Conservation (phyloP, 2,888 invertebrate species). For the Digitonthophagus gazella region DNA sequence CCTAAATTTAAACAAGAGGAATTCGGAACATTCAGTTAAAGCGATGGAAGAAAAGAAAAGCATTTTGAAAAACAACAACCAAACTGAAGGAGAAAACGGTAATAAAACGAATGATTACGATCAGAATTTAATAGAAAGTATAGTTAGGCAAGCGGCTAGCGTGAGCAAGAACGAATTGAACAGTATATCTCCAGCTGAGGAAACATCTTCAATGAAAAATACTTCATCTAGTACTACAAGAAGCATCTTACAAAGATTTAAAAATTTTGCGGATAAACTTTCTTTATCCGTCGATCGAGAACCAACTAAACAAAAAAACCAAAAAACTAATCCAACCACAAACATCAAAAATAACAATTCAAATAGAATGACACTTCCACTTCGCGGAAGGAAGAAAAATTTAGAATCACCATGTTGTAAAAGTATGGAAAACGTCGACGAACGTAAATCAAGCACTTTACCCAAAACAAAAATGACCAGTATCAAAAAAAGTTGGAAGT, state of each 20-base stretch:
- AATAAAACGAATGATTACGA: conserved; percentile 24
- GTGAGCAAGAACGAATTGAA: conserved; percentile 33
- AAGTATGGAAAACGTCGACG: conserved; percentile 42
- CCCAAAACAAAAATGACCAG: conserved; percentile 44
- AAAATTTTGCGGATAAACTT: conserved; percentile 57
- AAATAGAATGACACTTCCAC: conserved; percentile 31
- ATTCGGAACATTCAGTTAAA: conserved; percentile 48
- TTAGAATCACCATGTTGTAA: conserved; percentile 42
- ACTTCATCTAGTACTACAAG: conserved; percentile 45
- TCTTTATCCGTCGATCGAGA: conserved; percentile 54
- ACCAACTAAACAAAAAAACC: conserved; percentile 37
- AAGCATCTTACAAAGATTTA: conserved; percentile 54
- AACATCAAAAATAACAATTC: conserved; percentile 42
- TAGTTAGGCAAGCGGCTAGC: conserved; percentile 30
- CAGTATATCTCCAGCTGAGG: conserved; percentile 34
- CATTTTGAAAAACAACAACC: conserved; percentile 45
- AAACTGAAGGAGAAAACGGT: conserved; percentile 36
- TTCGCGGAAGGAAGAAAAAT: conserved; percentile 35
- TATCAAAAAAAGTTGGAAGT: conserved; percentile 47
- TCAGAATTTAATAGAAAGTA: conserved; percentile 30
- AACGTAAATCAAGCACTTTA: conserved; percentile 44
- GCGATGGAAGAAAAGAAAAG: conserved; percentile 45
- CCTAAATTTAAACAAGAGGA: conserved; percentile 46
- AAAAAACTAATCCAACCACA: too few species aligned
- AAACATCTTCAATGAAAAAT: conserved; percentile 32